Evolutionary conservation across 2,888 invertebrate genomes (phyloP).

Genomic region (Rhingia rostrata): DNA sequence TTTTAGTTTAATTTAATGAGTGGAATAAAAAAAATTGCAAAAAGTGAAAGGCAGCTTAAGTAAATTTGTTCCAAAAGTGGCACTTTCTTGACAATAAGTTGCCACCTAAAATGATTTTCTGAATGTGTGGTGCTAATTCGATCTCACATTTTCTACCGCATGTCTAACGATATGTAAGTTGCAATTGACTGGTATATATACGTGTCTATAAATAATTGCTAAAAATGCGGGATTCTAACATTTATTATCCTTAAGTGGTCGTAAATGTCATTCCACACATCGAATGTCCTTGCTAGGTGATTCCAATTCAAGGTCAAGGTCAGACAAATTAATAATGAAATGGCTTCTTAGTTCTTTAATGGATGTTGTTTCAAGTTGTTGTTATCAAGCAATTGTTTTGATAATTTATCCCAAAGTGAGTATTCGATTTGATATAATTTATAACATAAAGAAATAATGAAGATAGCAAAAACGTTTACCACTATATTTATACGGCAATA

Average conservation of each 20-base stretch:
- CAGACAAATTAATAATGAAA: constrained; percentile 17
- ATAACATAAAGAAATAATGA: too few relatives aligned
- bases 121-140: neutral
- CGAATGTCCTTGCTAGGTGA: constrained; percentile 2
- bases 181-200: neutral
- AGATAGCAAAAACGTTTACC: too few relatives aligned
- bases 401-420: too few relatives aligned
- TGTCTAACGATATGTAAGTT: neutral
- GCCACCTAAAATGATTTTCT: too few relatives aligned
- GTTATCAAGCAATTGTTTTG: neutral
- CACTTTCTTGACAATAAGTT: too few relatives aligned
- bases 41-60: too few relatives aligned
- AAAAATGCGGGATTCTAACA: neutral
- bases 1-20: too few relatives aligned
- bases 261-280: constrained; percentile 5
- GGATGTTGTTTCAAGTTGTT: neutral
- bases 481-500: too few relatives aligned
- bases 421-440: too few relatives aligned
- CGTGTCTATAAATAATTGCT: neutral
- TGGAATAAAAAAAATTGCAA: too few relatives aligned
- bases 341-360: neutral
- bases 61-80: too few relatives aligned
- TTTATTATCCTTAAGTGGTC: constrained; percentile 22
- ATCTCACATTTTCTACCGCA: neutral
- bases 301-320: constrained; percentile 13